Evolutionary conservation across 2,888 invertebrate genomes (phyloP), one percentile per base, ranked within the genome.

Genomic region (Pediacus dermestoides): DNA sequence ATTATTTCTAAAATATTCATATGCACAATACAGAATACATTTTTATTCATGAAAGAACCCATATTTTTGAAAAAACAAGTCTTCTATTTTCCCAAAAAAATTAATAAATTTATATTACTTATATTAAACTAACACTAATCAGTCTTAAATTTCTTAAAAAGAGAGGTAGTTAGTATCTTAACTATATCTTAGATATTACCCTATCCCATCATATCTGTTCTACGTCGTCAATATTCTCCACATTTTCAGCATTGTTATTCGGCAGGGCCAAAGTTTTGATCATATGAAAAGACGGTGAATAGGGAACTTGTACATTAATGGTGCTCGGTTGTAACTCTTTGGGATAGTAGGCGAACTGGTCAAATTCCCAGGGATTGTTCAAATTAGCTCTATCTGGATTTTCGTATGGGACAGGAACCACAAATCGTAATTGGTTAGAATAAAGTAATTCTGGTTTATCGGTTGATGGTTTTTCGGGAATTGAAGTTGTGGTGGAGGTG

Each of bases 271-370:
- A 36, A 2, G 63, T 58, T 51, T 60, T 64, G 21, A 68, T 64
- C 43, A 63, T 56, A 33, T 65, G 65, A 48, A 63, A 66, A 10
- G 58, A 60, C 2, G 67, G 67, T 30, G 50, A 47, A 38, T 67
- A 68, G 2, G 65, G 65, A 23, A 66, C 53, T 25, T 61, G 54
- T 16, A 63, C 42, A 38, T 63, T 63, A 18, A 64, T 53, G 28
- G 53, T 58, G 30, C 42, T 49, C 2, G 66, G 65, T 48, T 62
- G 64, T 12, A 64, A 39, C 3, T 52, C 46, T 50, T 60, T 62
- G 3, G 64, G 66, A 37, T 64, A 63, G 42, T 68, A 67, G 6
- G 63, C 64, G 32, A 56, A 65, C 4, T 59, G 60, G 45, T 66
- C 63, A 38, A 66, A 54, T 30, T 60, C 55, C 56, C 58, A 60